Evolutionary conservation across 2,113 vertebrate genomes (phyloP).

Genomic region (Bothrops jararaca): DNA sequence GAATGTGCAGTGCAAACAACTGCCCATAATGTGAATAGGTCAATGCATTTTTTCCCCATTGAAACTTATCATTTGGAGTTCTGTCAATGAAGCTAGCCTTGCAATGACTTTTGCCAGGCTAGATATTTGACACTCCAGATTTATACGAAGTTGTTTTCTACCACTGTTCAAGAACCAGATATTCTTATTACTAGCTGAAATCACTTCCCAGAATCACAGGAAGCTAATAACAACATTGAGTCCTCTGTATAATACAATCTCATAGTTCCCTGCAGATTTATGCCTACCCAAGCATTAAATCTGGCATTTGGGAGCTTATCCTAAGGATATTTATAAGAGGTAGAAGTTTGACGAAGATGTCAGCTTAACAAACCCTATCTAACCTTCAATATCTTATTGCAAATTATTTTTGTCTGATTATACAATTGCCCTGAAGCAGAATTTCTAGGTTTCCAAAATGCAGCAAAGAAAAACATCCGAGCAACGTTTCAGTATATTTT

Average conservation of each 20-base stretch:
- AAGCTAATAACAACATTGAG: background rate
- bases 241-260: constrained; percentile 39
- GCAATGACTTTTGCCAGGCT: background rate
- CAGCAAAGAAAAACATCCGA: background rate
- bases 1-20: background rate
- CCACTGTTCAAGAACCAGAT: background rate
- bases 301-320: constrained; percentile 22
- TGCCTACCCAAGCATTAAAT: constrained; percentile 32
- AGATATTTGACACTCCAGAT: background rate
- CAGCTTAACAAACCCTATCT: constrained; percentile 2
- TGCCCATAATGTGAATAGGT: background rate
- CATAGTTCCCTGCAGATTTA: constrained; percentile 37
- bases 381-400: constrained; percentile 11
- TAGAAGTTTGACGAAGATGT: background rate
- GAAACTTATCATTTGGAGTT: background rate
- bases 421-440: background rate
- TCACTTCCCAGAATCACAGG: background rate
- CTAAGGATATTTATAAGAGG: constrained; percentile 16
- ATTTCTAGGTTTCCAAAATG: background rate
- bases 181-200: background rate
- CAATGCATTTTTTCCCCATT: background rate
- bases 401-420: constrained; percentile 19
- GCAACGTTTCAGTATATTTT: background rate
- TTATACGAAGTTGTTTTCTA: background rate
- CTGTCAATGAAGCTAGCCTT: background rate